Evolutionary conservation across 1,140 invertebrate species (phyloP), one percentile per base, ranked within the genome.

Genomic region (Tetramorium parvispinum): DNA sequence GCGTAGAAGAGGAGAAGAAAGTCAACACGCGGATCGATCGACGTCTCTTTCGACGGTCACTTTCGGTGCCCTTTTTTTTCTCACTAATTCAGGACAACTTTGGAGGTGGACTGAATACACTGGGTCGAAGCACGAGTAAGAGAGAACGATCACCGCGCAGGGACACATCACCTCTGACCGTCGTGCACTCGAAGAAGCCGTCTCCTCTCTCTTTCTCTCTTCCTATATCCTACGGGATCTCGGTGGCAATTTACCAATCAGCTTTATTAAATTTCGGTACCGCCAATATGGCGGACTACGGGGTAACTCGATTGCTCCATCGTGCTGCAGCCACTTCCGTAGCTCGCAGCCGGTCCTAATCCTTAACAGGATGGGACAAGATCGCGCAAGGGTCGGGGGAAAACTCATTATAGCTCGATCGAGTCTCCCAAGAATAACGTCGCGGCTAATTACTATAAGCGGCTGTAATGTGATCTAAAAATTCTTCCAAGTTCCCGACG

Each of bases 201-300:
- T 18, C 53, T 32, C n/a, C 65, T 46, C 46, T 51, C 24, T 51
- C 68, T 32, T 21, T 77, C 24, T 24, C 37, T 46, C 37, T 46
- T 24, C 32, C 75, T 63, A 13, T 53, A 66, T 55, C 37, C 59
- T 55, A 71, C 24, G 79, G 43, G 55, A 75, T 85, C 88, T 90
- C 91, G 59, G 86, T 93, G 91, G 91, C 89, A 93, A 93, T 93
- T 91, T 91, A 92, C 91, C 91, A 93, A 93, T 93, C 91, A 91
- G 87, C 89, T 91, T 93, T 93, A 93, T 93, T 90, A 89, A 92
- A 91, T 93, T 93, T 91, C 78, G 85, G 88, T 86, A 66, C 81
- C 86, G 87, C 89, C 86, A 90, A 92, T 93, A 93, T 89, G 89
- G 87, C 89, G 75, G 82, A 85, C 81, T 88, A 87, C 82, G 40